phyloP scores from a whole-genome alignment of 2,797 vertebrate species.

The Meriones psammophilus region DNA sequence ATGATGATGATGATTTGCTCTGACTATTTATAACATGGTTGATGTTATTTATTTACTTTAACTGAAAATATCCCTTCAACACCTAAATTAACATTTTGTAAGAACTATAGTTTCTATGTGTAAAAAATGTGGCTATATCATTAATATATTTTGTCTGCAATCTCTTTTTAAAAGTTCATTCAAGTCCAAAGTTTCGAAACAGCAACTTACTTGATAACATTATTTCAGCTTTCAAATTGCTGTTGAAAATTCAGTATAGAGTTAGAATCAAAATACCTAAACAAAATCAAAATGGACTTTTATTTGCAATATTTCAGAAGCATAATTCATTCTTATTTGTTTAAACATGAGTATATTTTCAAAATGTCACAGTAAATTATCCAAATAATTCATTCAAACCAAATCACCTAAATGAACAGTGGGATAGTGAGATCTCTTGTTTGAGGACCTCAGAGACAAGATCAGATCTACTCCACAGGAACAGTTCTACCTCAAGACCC shows the following conservation, averaged over 20 bases:
- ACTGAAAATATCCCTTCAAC: slow-evolving; percentile 5
- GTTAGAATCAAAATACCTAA: neutral
- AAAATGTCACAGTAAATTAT: neutral
- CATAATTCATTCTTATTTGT: neutral
- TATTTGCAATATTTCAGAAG: slow-evolving; percentile 1
- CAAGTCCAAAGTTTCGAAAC: neutral
- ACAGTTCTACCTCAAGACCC: neutral
- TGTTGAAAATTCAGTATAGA: slow-evolving; percentile 13
- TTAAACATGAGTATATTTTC: neutral
- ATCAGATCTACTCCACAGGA: neutral
- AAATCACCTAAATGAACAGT: slow-evolving; percentile 2
- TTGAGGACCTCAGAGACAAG: neutral
- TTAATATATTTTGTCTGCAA: neutral
- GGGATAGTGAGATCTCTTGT: neutral
- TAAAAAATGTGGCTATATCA: neutral
- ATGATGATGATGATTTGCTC: neutral
- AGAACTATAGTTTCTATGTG: neutral
- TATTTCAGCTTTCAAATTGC: slow-evolving; percentile 19
- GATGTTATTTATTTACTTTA: neutral
- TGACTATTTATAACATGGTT: slow-evolving; percentile 17
- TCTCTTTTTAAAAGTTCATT: neutral
- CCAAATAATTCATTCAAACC: neutral
- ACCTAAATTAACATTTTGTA: neutral
- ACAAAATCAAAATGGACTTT: slow-evolving; percentile 26
- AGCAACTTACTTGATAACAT: neutral